Evolutionary conservation across 2,888 invertebrate species (phyloP), one percentile per base, ranked within the genome.

Genomic region (Magallana nippona): DNA sequence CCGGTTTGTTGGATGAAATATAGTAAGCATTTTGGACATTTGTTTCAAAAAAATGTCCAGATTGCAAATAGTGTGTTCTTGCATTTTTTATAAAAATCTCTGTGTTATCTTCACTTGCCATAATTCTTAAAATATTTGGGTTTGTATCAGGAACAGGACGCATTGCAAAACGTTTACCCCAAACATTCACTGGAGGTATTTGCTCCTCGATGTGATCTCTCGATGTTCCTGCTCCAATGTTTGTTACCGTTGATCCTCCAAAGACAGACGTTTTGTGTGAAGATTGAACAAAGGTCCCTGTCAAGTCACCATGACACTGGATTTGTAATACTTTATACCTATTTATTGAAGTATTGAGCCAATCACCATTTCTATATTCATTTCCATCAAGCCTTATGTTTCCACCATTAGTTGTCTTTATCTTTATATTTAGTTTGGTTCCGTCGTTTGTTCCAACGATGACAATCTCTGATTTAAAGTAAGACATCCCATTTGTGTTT

Each of bases 161-260:
- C n/a, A 19, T 62, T 62, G 10, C 62, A 19, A 62, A 62, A 11
- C 10, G 62, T 62, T 62, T 62, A 2, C 71, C 71, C 71, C 71
- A 71, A 17, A 32, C 32, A 22, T 27, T 27, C 15, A 19, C 19
- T 1, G 71, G 71, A 15, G 71, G 71, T 27, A 71, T 71, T 71
- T 71, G 71, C 11, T 71, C 71, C 15, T 27, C 71, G 10, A 71
- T 27, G 22, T 71, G 71, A 19, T 71, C 71, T 71, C 13, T 71
- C 22, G 27, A 10, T 3, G 27, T 15, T 13, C 32, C 71, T 15
- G 5, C 71, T 27, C 32, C 27, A 19, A 71, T 71, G 22, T 19
- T 32, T 27, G 71, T 71, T 19, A 27, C 32, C n/a, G 22, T 71
- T n/a, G 22, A 11, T 15, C 71, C 71, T 27, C 27, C 32, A 32